Conservation (phyloP, 2,797 vertebrate species). For the Momotus momota region DNA sequence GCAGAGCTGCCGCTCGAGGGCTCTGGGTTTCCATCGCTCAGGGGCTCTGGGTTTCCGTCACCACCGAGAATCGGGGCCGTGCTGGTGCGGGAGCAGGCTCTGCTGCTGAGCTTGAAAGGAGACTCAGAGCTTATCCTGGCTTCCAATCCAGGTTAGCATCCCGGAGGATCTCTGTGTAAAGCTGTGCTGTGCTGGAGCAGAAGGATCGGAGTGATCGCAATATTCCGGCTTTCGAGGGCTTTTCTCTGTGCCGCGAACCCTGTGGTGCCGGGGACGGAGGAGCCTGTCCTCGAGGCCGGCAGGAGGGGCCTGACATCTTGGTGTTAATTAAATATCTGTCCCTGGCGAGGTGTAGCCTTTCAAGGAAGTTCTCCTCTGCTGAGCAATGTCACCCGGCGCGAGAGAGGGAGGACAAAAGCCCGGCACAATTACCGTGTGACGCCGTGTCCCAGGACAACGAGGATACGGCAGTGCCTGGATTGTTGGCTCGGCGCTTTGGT, state of each 20-base stretch:
- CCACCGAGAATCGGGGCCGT: fast-evolving
- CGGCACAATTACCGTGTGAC: fast-evolving
- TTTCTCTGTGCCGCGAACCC: background rate
- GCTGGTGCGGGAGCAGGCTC: background rate
- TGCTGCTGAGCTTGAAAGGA: constrained; percentile 43
- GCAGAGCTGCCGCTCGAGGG: background rate
- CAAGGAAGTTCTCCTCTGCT: constrained; percentile 29
- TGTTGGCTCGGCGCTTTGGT: background rate
- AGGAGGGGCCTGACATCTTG: background rate
- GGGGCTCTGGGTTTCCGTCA: too few species aligned
- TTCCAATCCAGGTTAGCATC: constrained; percentile 41
- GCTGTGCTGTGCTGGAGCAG: constrained; percentile 34
- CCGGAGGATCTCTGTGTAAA: background rate
- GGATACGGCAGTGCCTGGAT: fast-evolving
- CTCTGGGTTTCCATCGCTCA: background rate
- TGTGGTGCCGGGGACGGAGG: background rate
- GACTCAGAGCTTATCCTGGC: constrained; percentile 19
- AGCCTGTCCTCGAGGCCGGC: background rate
- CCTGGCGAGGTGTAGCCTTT: background rate
- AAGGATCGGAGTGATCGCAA: background rate
- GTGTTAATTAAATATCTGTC: background rate
- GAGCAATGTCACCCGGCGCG: background rate
- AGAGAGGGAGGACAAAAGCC: constrained; percentile 42
- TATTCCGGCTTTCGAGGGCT: background rate
- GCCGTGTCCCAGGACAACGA: background rate